Conservation (phyloP, 2,797 vertebrate species). For the Anableps anableps region DNA sequence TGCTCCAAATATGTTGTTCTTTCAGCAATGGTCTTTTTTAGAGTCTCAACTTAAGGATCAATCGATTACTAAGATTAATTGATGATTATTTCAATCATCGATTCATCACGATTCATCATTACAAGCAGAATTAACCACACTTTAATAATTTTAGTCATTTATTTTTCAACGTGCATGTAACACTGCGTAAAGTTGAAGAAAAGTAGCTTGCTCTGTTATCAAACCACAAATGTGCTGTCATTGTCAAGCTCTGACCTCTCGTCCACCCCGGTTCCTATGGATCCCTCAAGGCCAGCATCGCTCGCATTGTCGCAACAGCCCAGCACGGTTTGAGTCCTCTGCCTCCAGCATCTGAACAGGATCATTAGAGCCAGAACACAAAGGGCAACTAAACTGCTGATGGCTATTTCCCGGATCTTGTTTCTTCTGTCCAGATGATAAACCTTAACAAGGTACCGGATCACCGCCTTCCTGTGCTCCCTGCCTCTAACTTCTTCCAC, state of each 20-base stretch:
- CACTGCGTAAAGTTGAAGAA: not conserved
- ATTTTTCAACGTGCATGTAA: not conserved
- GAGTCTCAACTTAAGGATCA: not conserved
- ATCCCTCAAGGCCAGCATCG: not conserved
- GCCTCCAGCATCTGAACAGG: not conserved
- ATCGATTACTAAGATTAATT: too few species aligned
- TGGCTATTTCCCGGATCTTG: not conserved
- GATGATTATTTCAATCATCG: too few species aligned
- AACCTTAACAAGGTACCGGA: constrained; percentile 32
- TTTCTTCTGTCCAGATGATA: constrained; percentile 4
- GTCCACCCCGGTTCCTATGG: not conserved
- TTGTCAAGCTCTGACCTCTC: not conserved
- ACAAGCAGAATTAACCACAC: not conserved
- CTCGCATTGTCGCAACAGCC: not conserved
- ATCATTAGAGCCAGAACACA: not conserved
- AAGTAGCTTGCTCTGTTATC: not conserved
- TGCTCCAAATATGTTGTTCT: too few species aligned
- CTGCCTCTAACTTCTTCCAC: constrained; percentile 34
- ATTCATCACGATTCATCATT: too few species aligned
- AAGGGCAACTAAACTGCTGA: not conserved
- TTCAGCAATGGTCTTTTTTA: too few species aligned
- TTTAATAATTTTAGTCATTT: not conserved
- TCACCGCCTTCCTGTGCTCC: constrained; percentile 17
- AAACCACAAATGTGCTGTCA: not conserved
- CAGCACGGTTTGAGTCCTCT: not conserved